Evolutionary conservation across 1,140 invertebrate species (phyloP), one percentile per base, ranked within the genome.

Genomic region (Drosophila persimilis): DNA sequence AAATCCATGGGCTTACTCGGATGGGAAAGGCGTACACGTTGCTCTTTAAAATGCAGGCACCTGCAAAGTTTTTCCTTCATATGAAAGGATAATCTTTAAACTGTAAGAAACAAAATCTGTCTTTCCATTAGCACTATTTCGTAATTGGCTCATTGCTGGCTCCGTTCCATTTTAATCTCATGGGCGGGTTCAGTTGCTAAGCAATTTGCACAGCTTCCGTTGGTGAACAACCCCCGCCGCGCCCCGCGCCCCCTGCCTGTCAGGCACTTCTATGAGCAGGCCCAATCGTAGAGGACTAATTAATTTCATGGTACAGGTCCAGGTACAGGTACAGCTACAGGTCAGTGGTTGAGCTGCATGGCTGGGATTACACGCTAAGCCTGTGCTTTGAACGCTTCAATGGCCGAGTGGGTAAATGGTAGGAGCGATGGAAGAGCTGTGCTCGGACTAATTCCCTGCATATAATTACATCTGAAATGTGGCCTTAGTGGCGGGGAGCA

Each of bases 401-500:
- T 57, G 64, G 35, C 64, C 64, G 35, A 43, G 47, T 54, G 48
- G 41, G 51, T 43, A 52, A 57, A 15, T 64, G 59, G 31, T 39
- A 43, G 59, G 39, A 31, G 17, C n/a, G 35, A 24, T n/a, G 53
- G 41, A 46, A 26, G 56, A 43, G 41, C 57, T 62, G 41, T 31
- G 62, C 67, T 50, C 65, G 44, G 51, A 24, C 52, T 73, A 62
- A 73, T 73, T 69, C 70, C 31, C 55, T 73, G 70, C 70, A 65
- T 74, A 71, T 22, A 71, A 53, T 74, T 72, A 65, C 39, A 41
- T 31, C 70, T 43, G 35, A 41, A 60, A 52, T 54, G 63, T 26
- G 47, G 47, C 70, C 71, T 74, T 74, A 74, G 74, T 65, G 61
- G 54, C 26, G 45, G 22, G 29, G 1, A 8, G 7, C 29, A 8